Conservation (phyloP, 2,113 vertebrate genomes). For the Stigmatopora nigra region DNA sequence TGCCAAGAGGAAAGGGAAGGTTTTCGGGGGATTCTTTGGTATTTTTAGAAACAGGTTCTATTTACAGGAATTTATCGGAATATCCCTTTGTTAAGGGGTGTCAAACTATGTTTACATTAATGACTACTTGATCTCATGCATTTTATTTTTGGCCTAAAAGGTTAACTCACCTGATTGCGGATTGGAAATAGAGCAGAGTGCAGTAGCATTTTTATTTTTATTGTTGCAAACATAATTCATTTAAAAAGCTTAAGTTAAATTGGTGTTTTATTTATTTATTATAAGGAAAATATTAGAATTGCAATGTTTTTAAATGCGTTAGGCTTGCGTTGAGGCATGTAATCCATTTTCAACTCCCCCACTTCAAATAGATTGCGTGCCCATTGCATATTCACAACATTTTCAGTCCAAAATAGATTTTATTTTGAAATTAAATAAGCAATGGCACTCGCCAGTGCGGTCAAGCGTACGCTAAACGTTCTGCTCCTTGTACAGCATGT, state of each 20-base stretch:
- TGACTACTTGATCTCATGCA: too few species aligned
- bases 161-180: too few species aligned
- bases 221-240: background rate
- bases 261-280: background rate
- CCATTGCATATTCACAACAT: background rate
- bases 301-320: background rate
- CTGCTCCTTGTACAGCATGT: conserved; percentile 1
- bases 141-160: too few species aligned
- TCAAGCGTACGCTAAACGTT: background rate
- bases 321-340: background rate
- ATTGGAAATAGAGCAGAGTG: too few species aligned
- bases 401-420: too few species aligned
- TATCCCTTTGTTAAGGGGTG: background rate
- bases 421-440: background rate
- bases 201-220: background rate
- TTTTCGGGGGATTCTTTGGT: conserved; percentile 1
- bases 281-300: background rate
- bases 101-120: too few species aligned
- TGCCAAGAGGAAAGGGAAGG: conserved; percentile 11
- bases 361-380: too few species aligned
- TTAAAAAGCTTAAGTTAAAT: too few species aligned
- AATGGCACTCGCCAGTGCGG: background rate
- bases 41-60: conserved; percentile 44
- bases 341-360: background rate
- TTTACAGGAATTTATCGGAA: conserved; percentile 41